A percentile compares a stretch with the other conserved stretches of the same genome.
phyloP scores from a whole-genome alignment of 1,140 invertebrate species.

The Apis mellifera region DNA sequence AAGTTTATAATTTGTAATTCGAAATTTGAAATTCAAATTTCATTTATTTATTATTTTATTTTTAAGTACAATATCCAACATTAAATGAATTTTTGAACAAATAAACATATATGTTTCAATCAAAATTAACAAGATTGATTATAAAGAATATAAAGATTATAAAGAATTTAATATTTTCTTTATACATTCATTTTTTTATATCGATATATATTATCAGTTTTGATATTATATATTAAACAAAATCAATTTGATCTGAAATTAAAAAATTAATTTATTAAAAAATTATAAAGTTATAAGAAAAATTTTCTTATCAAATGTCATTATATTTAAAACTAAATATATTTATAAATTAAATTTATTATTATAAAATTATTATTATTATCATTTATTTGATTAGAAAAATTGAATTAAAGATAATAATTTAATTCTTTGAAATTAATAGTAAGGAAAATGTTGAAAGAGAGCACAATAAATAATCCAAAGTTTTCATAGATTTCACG shows the following conservation, averaged over 20 bases:
- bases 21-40: no score
- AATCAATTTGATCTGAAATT: no score
- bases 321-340: not conserved
- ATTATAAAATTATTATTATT: not conserved
- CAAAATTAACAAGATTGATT: no score
- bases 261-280: no score
- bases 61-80: not conserved
- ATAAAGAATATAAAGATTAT: no score
- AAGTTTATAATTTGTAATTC: no score
- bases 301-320: not conserved
- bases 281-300: not conserved
- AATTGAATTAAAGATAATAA: not conserved
- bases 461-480: not conserved
- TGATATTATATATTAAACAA: no score
- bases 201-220: not conserved
- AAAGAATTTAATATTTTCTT: not conserved
- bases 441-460: not conserved
- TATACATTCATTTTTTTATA: not conserved
- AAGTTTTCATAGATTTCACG: conserved; percentile 29
- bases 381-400: not conserved
- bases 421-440: not conserved
- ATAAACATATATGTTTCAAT: not conserved
- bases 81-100: not conserved
- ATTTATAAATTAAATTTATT: not conserved
- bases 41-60: not conserved